phyloP scores from a whole-genome alignment of 2,113 vertebrate species.

The Peromyscus leucopus region DNA sequence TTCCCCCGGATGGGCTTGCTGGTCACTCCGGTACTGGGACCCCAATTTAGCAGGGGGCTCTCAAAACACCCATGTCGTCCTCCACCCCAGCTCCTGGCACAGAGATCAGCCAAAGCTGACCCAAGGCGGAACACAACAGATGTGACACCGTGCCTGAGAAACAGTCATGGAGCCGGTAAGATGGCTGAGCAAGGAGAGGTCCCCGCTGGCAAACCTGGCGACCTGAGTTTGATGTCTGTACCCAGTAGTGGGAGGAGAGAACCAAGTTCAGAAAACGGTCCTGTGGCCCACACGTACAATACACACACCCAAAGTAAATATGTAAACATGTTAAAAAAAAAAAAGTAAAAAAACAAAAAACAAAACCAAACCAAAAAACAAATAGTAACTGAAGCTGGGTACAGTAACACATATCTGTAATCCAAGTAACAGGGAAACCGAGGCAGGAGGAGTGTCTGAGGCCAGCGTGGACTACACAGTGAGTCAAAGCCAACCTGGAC shows the following conservation, averaged over 20 bases:
- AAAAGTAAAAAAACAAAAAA: not conserved
- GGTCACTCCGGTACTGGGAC: not conserved
- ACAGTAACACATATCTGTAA: no score
- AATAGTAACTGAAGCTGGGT: not conserved
- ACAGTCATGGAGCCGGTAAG: no score
- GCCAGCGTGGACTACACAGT: no score
- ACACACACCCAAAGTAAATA: not conserved
- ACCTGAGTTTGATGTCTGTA: not conserved
- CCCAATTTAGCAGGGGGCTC: not conserved
- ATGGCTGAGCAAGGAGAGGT: not conserved
- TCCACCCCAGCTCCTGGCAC: not conserved
- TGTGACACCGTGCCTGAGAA: not conserved
- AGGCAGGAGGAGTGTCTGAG: not conserved
- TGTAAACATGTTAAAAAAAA: not conserved
- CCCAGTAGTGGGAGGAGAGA: not conserved
- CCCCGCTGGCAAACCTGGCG: not conserved
- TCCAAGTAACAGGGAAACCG: not conserved
- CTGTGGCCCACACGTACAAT: not conserved
- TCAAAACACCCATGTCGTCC: not conserved
- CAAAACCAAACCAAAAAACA: no score
- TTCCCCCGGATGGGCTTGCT: not conserved
- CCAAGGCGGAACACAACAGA: not conserved
- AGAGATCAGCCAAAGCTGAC: not conserved
- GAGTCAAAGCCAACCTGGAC: not conserved
- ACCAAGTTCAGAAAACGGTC: not conserved